Evolutionary conservation across 1,140 invertebrate species (phyloP), one percentile per base, ranked within the genome.

Genomic region (Solenopsis invicta): DNA sequence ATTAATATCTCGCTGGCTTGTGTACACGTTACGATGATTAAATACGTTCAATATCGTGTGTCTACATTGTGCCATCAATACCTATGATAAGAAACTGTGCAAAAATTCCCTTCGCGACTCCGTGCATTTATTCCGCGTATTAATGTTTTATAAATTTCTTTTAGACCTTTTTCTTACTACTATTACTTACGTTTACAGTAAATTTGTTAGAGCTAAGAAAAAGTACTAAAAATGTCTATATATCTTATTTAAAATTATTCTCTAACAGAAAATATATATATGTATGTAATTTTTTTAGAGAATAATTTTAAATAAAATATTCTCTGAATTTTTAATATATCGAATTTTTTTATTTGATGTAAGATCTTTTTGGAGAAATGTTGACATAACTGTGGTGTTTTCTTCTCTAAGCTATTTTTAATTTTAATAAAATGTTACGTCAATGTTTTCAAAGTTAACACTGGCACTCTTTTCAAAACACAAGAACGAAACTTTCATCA

Each of bases 1-100:
- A 81, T 74, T 74, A 82, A 82, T 81, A 72, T 16, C 21, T 45
- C 52, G 41, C 41, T 59, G 18, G 16, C 24, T 29, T 34, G 9
- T 74, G 21, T 61, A 29, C 37, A 24, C 21, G 16, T 41, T 41
- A 13, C 18, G 24, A 59, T 72, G 37, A 72, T 48, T 61, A 61
- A 34, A 82, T 82, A 69, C 2, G 9, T 34, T 74, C 12, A 21
- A 59, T 45, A 62, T n/a, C 10, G 24, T 76, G 21, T 45, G 62
- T 61, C 5, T 62, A 37, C n/a, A 10, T 80, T 67, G 4, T 64
- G 24, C 37, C 21, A 18, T 5, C 29, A 78, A 66, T 37, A 64
- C 37, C 18, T 66, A 34, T 29, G 29, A 81, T 71, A n/a, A 21
- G 16, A 12, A 45, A 5, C 16, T 29, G 18, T 41, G n/a, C 0